Evolutionary conservation across 2,888 invertebrate species (phyloP).

Genomic region (Drosophila parthenogenetica): DNA sequence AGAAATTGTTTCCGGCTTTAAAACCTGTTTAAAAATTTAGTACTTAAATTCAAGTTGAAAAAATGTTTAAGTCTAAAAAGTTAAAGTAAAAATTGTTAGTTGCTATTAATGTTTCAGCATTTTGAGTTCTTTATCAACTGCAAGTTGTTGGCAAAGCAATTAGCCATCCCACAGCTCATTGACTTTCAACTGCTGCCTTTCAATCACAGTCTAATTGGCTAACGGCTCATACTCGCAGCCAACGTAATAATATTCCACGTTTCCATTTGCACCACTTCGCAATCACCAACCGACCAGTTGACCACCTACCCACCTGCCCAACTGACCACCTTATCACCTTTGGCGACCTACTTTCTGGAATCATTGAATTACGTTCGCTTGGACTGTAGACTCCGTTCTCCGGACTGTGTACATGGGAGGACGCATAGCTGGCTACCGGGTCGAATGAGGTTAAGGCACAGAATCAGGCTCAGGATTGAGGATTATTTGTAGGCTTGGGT

Average conservation of each 20-base stretch:
- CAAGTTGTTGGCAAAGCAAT: conserved; percentile 21
- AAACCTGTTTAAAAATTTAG: too few relatives aligned
- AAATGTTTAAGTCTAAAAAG: neutral
- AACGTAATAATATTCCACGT: conserved; percentile 39
- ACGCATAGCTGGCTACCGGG: neutral
- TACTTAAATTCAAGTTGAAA: neutral
- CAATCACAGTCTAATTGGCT: conserved; percentile 61
- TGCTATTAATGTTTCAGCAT: neutral
- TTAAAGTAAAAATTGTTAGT: neutral
- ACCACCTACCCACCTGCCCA: conserved; percentile 3
- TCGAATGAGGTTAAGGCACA: neutral
- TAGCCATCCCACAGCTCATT: conserved; percentile 23
- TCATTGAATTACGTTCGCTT: conserved; percentile 30
- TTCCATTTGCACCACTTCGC: neutral
- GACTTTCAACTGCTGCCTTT: conserved; percentile 37
- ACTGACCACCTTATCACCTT: conserved; percentile 7
- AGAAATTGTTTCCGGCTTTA: too few relatives aligned
- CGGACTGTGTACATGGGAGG: conserved; percentile 10
- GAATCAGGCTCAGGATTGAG: neutral
- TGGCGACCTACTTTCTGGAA: conserved; percentile 56
- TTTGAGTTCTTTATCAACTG: conserved; percentile 1
- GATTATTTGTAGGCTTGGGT: neutral
- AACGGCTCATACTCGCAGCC: conserved; percentile 32
- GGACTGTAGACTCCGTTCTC: conserved; percentile 22
- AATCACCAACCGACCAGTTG: neutral